These are phyloP conservation scores for Calliopum simillimum DNA, from an alignment of 2,888 invertebrate genomes.

Conservation along the genomic window DNA sequence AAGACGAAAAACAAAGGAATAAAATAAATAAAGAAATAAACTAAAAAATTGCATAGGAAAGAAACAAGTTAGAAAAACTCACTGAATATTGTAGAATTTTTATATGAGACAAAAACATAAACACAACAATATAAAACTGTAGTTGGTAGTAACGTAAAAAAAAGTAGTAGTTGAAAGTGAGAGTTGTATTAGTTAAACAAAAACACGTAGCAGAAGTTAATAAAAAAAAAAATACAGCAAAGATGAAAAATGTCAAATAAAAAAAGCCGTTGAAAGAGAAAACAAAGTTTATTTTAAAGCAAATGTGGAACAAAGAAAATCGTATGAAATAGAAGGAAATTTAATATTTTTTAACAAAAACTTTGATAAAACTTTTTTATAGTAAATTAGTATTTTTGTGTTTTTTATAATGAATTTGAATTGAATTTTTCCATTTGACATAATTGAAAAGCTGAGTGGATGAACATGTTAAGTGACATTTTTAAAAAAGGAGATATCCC, in stretches of 20 bases:
- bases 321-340: constrained; percentile 55
- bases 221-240: constrained; percentile 39
- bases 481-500: too few species aligned
- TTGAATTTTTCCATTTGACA: too few species aligned
- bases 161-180: constrained; percentile 7
- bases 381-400: too few species aligned
- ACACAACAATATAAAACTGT: constrained; percentile 23
- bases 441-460: too few species aligned
- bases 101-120: constrained; percentile 41
- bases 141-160: constrained; percentile 9
- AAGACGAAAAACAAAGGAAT: constrained; percentile 28
- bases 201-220: constrained; percentile 8
- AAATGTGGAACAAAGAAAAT: constrained; percentile 46
- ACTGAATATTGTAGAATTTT: constrained; percentile 35
- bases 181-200: constrained; percentile 39
- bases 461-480: too few species aligned
- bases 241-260: constrained; percentile 39
- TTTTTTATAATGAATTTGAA: too few species aligned
- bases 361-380: constrained; percentile 42
- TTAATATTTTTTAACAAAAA: constrained; percentile 48
- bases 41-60: background rate
- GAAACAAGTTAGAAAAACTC: constrained; percentile 33
- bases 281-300: constrained; percentile 55
- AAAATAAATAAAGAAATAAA: background rate
- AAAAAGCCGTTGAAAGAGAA: too few species aligned